These are phyloP conservation scores for Cephus pygmeus DNA, from an alignment of 2,888 invertebrate species.

Conservation along the genomic window DNA sequence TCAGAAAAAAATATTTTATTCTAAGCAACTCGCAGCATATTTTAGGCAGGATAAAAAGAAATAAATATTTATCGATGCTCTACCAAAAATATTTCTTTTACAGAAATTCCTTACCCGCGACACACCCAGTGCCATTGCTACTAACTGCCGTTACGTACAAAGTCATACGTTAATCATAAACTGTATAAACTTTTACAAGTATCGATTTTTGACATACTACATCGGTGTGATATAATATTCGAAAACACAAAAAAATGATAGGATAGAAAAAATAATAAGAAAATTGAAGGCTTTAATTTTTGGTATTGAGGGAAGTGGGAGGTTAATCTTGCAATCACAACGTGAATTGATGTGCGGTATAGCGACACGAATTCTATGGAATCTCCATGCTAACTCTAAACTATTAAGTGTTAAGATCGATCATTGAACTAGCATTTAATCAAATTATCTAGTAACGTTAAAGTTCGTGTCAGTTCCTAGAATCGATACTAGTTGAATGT, in stretches of 20 bases:
- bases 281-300: background rate
- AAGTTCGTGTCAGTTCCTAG: background rate
- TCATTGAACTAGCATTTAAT: background rate
- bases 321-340: conserved; percentile 15
- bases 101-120: background rate
- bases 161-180: background rate
- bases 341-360: conserved; percentile 18
- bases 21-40: background rate
- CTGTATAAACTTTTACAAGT: background rate
- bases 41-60: background rate
- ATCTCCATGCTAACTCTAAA: background rate
- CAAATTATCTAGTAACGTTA: background rate
- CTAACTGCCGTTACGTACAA: background rate
- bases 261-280: background rate
- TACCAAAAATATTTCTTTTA: background rate
- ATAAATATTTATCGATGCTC: background rate
- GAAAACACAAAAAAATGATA: background rate
- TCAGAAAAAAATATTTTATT: background rate
- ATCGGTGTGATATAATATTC: background rate
- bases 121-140: background rate
- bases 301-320: too few relatives aligned
- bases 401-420: background rate
- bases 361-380: background rate
- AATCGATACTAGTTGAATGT: background rate
- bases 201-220: background rate